Conservation (phyloP, 2,888 invertebrate genomes). For the Trissolcus brochymenae region DNA sequence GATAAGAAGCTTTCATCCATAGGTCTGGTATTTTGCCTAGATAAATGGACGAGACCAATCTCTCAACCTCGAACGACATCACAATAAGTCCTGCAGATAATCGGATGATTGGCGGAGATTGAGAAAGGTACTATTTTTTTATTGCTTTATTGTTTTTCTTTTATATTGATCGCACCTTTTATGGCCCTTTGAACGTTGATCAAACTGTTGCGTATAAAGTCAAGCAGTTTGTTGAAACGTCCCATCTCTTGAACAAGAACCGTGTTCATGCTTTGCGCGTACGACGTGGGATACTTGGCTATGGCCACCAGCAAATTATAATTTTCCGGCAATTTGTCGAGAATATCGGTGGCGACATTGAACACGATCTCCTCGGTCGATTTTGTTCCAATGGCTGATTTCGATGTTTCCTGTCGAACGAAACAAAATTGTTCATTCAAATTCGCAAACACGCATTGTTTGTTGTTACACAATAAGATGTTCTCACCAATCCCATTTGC, state of each 20-base stretch:
- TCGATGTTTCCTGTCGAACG: conserved; percentile 80
- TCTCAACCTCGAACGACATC: conserved; percentile 91
- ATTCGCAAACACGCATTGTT: not conserved
- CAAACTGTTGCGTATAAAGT: conserved; percentile 85
- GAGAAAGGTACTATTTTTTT: not conserved
- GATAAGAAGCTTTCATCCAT: conserved; percentile 93
- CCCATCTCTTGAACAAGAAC: conserved; percentile 93
- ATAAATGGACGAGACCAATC: conserved; percentile 89
- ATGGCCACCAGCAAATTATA: conserved; percentile 83
- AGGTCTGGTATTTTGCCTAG: conserved; percentile 89
- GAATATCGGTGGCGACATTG: conserved; percentile 87
- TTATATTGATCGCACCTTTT: conserved; percentile 80
- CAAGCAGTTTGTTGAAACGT: conserved; percentile 86
- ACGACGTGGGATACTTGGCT: conserved; percentile 84
- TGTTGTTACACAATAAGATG: not conserved
- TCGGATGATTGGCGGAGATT: not conserved
- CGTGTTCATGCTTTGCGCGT: conserved; percentile 95
- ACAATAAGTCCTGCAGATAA: conserved; percentile 85
- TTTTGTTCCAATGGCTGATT: conserved; percentile 80
- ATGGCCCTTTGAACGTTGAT: conserved; percentile 90
- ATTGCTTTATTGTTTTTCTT: not conserved
- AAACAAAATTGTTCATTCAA: not conserved
- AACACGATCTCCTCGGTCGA: conserved; percentile 89
- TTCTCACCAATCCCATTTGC: conserved; percentile 54
- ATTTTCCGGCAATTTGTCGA: conserved; percentile 85